Base-by-base conservation (phyloP, 2,888 invertebrate genomes). In the Chironomus riparius region DNA sequence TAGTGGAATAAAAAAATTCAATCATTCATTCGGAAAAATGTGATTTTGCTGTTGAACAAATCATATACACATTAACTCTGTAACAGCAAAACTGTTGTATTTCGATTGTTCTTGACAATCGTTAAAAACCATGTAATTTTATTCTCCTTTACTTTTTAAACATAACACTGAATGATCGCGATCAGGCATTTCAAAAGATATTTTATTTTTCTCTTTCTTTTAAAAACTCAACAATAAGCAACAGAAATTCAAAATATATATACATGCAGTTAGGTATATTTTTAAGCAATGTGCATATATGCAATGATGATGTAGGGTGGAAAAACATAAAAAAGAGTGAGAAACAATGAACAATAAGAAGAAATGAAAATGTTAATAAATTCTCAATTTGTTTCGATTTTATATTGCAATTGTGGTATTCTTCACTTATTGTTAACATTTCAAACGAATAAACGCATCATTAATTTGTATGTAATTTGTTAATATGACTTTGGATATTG, bases 301-400 rank as follows among this genome's bases (percentile, higher is more conserved):
- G 56, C 56, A 56, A 18, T 56, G 15, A 56, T 18, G 15, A 56
- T 15, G 50, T n/a, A 50, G n/a, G 56, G 18, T 56, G 15, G 10
- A 38, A 38, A 38, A 47, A 47, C 38, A 68, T 50, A 7, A 22
- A 50, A 28, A 50, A 21, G 56, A 70, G 56, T 56, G 18, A 18
- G n/a, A 22, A 47, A 69, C 12, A 22, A 70, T 13, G 24, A n/a
- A 70, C 4, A 68, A 28, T n/a, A 68, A 68, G 22, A 38, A 28
- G 68, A 15, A 38, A 38, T 13, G 38, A 47, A 72, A 62, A 61
- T 38, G 72, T 38, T 72, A 72, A 72, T 72, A 72, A 72, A 72
- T 72, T 72, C 72, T 61, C 72, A 72, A 72, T 72, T 72, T 61
- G 72, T 72, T 65, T 72, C 72, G 38, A 72, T 72, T 65, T 72